Evolutionary conservation across 1,140 invertebrate species (phyloP).

Genomic region (Neuroterus valhalla): DNA sequence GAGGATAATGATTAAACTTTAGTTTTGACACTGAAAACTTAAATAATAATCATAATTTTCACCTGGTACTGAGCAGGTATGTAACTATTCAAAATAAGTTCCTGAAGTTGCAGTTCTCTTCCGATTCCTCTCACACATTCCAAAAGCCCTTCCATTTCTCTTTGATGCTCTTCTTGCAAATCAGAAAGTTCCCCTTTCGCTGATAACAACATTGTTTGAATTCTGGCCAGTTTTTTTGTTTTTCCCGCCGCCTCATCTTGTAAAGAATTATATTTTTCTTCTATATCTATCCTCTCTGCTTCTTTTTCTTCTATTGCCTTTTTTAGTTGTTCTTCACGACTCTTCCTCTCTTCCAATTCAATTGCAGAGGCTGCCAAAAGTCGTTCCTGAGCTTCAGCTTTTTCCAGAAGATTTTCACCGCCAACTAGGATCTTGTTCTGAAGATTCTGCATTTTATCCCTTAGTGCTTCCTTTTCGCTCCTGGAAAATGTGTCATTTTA

Average conservation of each 20-base stretch:
- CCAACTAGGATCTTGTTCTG: constrained; percentile 98
- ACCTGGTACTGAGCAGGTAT: constrained; percentile 94
- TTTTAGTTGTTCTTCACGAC: constrained; percentile 88
- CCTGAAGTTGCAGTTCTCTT: constrained; percentile 93
- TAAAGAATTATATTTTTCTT: constrained; percentile 95
- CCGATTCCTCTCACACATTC: constrained; percentile 93
- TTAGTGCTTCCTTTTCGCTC: constrained; percentile 85
- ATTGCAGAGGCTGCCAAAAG: constrained; percentile 92
- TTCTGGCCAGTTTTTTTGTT: constrained; percentile 94
- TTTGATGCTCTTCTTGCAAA: constrained; percentile 94
- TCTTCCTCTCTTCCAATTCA: constrained; percentile 90
- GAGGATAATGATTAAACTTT: no score
- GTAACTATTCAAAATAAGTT: constrained; percentile 89
- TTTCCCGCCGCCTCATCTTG: constrained; percentile 95
- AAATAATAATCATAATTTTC: no score
- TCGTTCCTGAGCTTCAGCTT: constrained; percentile 95
- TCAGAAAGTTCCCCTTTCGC: constrained; percentile 92
- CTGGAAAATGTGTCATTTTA: constrained; percentile 64
- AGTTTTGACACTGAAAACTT: no score
- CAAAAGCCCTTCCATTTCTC: constrained; percentile 96
- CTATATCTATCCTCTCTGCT: constrained; percentile 94
- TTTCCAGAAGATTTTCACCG: constrained; percentile 98
- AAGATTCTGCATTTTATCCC: constrained; percentile 90
- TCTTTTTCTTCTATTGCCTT: constrained; percentile 90
- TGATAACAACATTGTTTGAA: constrained; percentile 86